Evolutionary conservation across 2,797 vertebrate genomes (phyloP), one percentile per base, ranked within the genome.

Genomic region (Pantherophis alleghaniensis): DNA sequence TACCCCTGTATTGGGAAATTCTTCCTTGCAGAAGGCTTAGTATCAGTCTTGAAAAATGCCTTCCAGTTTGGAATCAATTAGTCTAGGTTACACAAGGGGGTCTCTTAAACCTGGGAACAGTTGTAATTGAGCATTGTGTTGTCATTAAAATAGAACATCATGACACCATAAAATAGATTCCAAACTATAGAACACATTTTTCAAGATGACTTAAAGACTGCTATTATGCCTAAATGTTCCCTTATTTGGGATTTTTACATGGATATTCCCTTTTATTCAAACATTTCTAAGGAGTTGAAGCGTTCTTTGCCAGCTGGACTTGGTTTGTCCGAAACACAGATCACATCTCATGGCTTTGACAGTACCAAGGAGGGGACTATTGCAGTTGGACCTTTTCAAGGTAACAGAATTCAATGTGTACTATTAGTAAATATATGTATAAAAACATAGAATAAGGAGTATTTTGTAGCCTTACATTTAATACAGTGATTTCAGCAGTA

Each of bases 371-470:
- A 99, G 92, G 99, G 98, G 96, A 97, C 98, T 93, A 95, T 98
- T 95, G 98, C 99, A 97, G 98, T 98, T 86, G 98, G 98, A 95
- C 97, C 98, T 1, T 98, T 98, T 97, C 98, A 97, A 98, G 98
- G 98, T 99, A 98, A 97, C 96, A 94, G 91, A 93, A 92, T n/a
- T 93, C 79, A 0, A 0, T 24, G 4, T 79, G 22, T 3, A 42
- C 11, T 83, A 74, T 22, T 91, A 37, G 5, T 55, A 42, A 18
- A 88, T 51, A 3, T 57, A n/a, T n/a, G 24, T 60, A 60, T 63
- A 4, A 11, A 61, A 26, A 51, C 2, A 9, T 24, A 55, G 14
- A 87, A 90, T 88, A 79, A 16, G 18, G 26, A 26, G 13, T 5
- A 42, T 87, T 86, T 22, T 79, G 22, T 61, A 83, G 5, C 28